Percentiles rank a stretch among this genome's conserved stretches.
Conservation (phyloP, 1,140 invertebrate genomes). For the Diabrotica virgifera region DNA sequence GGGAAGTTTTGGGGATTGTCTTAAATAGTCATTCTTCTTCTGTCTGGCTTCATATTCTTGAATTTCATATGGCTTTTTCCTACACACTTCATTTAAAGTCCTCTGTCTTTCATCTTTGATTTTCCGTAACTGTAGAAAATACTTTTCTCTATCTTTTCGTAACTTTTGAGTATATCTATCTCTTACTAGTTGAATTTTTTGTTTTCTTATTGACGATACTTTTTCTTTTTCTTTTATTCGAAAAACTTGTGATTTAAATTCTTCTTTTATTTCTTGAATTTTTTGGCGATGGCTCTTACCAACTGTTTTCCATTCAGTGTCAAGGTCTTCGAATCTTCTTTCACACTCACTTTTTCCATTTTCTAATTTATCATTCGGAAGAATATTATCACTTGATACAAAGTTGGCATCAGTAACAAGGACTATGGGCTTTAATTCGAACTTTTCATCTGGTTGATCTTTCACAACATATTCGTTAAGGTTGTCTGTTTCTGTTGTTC, state of each 20-base stretch:
- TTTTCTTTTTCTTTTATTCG: conserved; percentile 30
- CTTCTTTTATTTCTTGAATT: conserved; percentile 34
- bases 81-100: conserved; percentile 24
- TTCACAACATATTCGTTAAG: too few species aligned
- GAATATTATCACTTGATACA: too few species aligned
- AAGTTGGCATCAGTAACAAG: too few species aligned
- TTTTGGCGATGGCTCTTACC: conserved; percentile 30
- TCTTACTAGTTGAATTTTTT: conserved; percentile 27
- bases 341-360: conserved; percentile 38
- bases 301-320: conserved; percentile 26
- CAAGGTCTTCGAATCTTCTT: conserved; percentile 34
- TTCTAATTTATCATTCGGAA: conserved; percentile 13
- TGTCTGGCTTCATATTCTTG: not conserved
- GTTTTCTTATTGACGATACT: conserved; percentile 21
- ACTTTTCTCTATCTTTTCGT: conserved; percentile 29
- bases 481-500: too few species aligned
- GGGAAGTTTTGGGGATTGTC: too few species aligned
- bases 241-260: conserved; percentile 28
- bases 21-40: too few species aligned
- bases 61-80: conserved; percentile 9
- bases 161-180: conserved; percentile 33
- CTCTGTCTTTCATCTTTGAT: conserved; percentile 25
- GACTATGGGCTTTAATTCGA: too few species aligned
- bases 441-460: too few species aligned
- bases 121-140: conserved; percentile 29